Conservation (phyloP, 2,113 vertebrate genomes). For the Tragelaphus buxtoni region DNA sequence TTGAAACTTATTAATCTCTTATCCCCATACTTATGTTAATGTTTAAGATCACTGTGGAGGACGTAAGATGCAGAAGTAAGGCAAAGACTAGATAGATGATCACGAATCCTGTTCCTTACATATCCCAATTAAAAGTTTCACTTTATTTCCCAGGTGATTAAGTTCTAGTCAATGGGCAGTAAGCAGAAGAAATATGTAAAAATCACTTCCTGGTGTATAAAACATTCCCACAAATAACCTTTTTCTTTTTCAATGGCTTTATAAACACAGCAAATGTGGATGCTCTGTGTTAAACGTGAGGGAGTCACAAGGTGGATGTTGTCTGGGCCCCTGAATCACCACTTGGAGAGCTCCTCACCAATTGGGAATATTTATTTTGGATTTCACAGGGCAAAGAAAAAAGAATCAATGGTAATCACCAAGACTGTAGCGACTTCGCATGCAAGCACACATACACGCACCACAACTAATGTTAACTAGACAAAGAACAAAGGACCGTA, state of each 20-base stretch:
- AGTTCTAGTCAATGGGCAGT: not conserved
- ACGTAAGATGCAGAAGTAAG: rapidly evolving
- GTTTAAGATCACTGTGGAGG: not conserved
- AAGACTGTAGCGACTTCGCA: not conserved
- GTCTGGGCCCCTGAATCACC: not conserved
- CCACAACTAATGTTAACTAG: too few relatives aligned
- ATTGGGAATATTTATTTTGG: not conserved
- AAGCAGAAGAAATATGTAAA: not conserved
- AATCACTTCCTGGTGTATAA: not conserved
- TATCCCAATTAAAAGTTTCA: not conserved
- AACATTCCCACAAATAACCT: not conserved
- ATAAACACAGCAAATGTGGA: not conserved
- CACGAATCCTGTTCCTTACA: rapidly evolving
- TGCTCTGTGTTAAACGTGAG: not conserved
- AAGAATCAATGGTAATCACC: not conserved
- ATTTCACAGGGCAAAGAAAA: not conserved
- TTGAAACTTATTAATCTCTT: not conserved
- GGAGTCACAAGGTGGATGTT: not conserved
- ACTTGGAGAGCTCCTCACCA: not conserved
- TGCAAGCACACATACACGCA: not conserved
- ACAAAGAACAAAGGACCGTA: not conserved
- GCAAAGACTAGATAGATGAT: not conserved
- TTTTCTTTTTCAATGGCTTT: not conserved
- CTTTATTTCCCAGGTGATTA: not conserved
- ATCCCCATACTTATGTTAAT: not conserved